Evolutionary conservation across 2,797 vertebrate species (phyloP).

Genomic region (Eutrigla gurnardus): DNA sequence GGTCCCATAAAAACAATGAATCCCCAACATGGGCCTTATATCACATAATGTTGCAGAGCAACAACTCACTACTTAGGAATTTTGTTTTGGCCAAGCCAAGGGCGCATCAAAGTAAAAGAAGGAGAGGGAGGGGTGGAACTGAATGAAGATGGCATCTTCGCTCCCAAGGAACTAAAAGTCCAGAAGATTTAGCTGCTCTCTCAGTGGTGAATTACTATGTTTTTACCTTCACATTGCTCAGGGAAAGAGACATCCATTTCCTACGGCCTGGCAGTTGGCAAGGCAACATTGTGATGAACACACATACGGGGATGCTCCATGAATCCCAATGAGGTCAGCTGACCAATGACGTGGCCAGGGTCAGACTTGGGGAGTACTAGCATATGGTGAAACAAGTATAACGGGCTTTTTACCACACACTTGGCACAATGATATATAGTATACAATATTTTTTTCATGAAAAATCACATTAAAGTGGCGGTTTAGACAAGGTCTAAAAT

Average conservation of each 20-base stretch:
- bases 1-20: conserved; percentile 20
- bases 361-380: conserved; percentile 41
- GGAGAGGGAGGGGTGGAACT: conserved; percentile 10
- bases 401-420: neutral
- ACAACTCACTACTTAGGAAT: conserved; percentile 27
- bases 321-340: conserved; percentile 71
- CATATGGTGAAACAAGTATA: conserved; percentile 26
- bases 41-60: conserved; percentile 28
- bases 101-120: conserved; percentile 22
- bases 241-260: conserved; percentile 80
- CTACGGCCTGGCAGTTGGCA: conserved; percentile 72
- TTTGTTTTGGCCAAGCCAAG: conserved; percentile 53
- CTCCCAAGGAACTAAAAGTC: conserved; percentile 60
- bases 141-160: conserved; percentile 52
- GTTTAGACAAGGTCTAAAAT: neutral
- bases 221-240: conserved; percentile 72
- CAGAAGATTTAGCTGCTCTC: conserved; percentile 66
- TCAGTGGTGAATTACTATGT: conserved; percentile 64
- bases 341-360: conserved; percentile 57
- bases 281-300: conserved; percentile 77
- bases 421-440: neutral
- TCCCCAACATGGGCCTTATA: conserved; percentile 3
- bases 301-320: conserved; percentile 51
- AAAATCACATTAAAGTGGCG: neutral
- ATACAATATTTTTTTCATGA: neutral